Percentiles rank a stretch among this genome's conserved stretches.
phyloP scores from a whole-genome alignment of 1,140 invertebrate genomes.

The Euwallacea similis region DNA sequence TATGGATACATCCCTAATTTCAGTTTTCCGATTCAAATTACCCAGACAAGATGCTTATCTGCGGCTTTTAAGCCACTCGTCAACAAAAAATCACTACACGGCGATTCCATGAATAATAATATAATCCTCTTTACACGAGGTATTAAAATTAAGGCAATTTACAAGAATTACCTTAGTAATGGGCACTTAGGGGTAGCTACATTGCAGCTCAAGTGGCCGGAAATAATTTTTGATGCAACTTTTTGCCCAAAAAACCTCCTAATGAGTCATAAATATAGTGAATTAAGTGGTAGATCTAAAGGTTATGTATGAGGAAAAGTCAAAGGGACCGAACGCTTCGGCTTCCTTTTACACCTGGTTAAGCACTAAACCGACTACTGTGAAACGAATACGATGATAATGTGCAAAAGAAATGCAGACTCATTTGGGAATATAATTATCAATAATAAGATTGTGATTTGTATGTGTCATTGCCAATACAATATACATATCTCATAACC shows the following conservation, averaged over 20 bases:
- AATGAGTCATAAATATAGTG: conserved; percentile 17
- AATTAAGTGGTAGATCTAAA: conserved; percentile 10
- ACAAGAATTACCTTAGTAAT: conserved; percentile 16
- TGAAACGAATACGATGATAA: conserved; percentile 9
- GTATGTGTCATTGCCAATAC: conserved; percentile 2
- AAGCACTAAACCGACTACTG: conserved; percentile 8
- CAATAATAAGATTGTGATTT: conserved; percentile 1
- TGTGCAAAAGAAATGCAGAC: conserved; percentile 2
- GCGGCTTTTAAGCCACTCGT: neutral
- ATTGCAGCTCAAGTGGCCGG: conserved; percentile 14
- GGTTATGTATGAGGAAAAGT: conserved; percentile 4
- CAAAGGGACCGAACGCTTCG: conserved; percentile 1
- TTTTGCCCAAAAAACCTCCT: conserved; percentile 12
- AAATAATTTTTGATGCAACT: conserved; percentile 25
- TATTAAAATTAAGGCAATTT: conserved; percentile 20
- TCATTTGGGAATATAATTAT: conserved; percentile 1
- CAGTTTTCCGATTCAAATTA: no score
- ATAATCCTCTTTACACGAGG: neutral
- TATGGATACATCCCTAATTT: no score
- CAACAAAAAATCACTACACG: neutral
- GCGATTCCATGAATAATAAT: neutral
- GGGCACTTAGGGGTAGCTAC: neutral
- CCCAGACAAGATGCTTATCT: neutral
- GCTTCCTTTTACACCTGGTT: conserved; percentile 11
- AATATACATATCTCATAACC: neutral